Evolutionary conservation across 1,140 invertebrate genomes (phyloP).

Genomic region (Drosophila subpulchrella): DNA sequence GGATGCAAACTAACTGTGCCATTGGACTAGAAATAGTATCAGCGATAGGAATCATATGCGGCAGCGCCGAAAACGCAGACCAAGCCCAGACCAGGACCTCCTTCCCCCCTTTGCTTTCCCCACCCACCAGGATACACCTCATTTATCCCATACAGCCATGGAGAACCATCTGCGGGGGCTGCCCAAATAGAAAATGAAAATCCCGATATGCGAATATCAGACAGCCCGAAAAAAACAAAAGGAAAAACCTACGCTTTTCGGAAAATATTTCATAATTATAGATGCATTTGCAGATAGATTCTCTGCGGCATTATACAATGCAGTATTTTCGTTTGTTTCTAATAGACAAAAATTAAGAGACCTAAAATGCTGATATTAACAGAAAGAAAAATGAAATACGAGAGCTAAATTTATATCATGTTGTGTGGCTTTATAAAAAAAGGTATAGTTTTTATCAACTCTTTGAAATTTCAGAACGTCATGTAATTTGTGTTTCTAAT

Average conservation of each 20-base stretch:
- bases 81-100: slow-evolving; percentile 18
- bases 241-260: not conserved
- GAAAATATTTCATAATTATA: not conserved
- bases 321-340: not conserved
- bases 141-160: slow-evolving; percentile 13
- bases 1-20: slow-evolving; percentile 76
- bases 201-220: not conserved
- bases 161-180: slow-evolving; percentile 6
- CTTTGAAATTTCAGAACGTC: not conserved
- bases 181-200: slow-evolving; percentile 1
- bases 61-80: slow-evolving; percentile 60
- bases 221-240: not conserved
- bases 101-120: not conserved
- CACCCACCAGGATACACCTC: slow-evolving; percentile 1
- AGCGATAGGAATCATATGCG: slow-evolving; percentile 80
- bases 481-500: too few relatives aligned
- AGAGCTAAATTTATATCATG: not conserved
- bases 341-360: not conserved
- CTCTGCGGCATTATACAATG: not conserved
- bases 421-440: too few relatives aligned
- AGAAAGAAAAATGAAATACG: not conserved
- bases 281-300: not conserved
- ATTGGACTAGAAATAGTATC: slow-evolving; percentile 75
- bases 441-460: too few relatives aligned
- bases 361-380: not conserved